Conservation (phyloP, 2,888 invertebrate genomes). For the Prosopocoilus inquinatus region DNA sequence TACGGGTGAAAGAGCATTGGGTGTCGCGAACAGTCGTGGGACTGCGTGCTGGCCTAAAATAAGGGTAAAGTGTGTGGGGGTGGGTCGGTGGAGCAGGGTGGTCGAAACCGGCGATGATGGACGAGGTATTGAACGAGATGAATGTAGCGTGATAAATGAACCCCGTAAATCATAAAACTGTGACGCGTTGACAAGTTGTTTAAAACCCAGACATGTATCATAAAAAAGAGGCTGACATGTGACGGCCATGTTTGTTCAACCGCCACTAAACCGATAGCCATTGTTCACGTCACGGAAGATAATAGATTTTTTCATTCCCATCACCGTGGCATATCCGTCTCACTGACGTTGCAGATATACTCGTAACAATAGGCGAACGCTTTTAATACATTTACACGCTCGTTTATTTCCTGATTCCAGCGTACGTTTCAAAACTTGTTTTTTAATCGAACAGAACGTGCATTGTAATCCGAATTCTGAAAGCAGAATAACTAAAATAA, state of each 20-base stretch:
- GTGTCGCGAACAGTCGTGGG: too few species aligned
- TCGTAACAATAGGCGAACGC: too few species aligned
- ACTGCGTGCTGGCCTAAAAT: not conserved
- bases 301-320: not conserved
- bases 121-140: conserved; percentile 39
- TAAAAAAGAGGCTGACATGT: conserved; percentile 10
- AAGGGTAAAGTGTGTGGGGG: not conserved
- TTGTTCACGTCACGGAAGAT: not conserved
- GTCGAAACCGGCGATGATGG: conserved; percentile 30
- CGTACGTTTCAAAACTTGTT: too few species aligned
- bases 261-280: conserved; percentile 2
- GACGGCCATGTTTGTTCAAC: conserved; percentile 3
- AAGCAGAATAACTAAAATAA: too few species aligned
- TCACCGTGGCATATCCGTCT: too few species aligned
- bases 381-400: too few species aligned
- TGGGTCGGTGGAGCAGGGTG: not conserved
- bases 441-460: too few species aligned
- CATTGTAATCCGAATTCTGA: too few species aligned
- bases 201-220: conserved; percentile 26
- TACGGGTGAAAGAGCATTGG: too few species aligned
- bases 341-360: too few species aligned
- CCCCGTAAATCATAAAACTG: conserved; percentile 30
- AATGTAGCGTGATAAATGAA: conserved; percentile 33
- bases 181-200: conserved; percentile 32
- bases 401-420: too few species aligned